Percentiles rank a stretch among this genome's conserved stretches.
These are phyloP conservation scores for Ctenicera cuprea DNA, from an alignment of 2,888 invertebrate genomes.

Conservation along the genomic window DNA sequence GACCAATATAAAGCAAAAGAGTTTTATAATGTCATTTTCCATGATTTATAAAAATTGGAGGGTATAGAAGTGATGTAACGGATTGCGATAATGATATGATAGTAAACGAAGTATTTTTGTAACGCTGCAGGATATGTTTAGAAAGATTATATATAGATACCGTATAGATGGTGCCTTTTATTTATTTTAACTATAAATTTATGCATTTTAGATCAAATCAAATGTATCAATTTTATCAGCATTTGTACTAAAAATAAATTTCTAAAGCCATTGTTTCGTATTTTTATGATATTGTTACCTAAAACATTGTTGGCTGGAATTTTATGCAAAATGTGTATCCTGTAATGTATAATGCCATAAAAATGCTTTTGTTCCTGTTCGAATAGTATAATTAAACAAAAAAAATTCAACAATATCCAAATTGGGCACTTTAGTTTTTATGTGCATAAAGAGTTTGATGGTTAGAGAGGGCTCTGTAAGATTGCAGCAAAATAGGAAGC, in stretches of 20 bases:
- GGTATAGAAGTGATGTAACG: constrained; percentile 61
- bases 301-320: too few species aligned
- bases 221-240: constrained; percentile 53
- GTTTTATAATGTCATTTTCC: constrained; percentile 52
- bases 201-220: constrained; percentile 50
- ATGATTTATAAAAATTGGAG: constrained; percentile 54
- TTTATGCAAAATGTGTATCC: too few species aligned
- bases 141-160: constrained; percentile 53
- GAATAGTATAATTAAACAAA: too few species aligned
- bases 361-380: too few species aligned
- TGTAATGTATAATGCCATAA: too few species aligned
- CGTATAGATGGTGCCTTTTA: constrained; percentile 72
- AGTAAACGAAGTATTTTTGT: constrained; percentile 67
- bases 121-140: constrained; percentile 60
- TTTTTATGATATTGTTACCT: background rate
- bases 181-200: constrained; percentile 64
- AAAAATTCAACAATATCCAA: too few species aligned
- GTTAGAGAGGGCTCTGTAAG: too few species aligned
- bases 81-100: constrained; percentile 70
- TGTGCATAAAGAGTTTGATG: too few species aligned
- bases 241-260: constrained; percentile 53
- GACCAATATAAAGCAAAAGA: constrained; percentile 45
- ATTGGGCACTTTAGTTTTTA: too few species aligned
- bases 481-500: too few species aligned
- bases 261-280: constrained; percentile 18